A percentile compares a stretch with the other conserved stretches of the same genome.
Conservation (phyloP, 2,113 vertebrate species). For the Gymnarchus niloticus region DNA sequence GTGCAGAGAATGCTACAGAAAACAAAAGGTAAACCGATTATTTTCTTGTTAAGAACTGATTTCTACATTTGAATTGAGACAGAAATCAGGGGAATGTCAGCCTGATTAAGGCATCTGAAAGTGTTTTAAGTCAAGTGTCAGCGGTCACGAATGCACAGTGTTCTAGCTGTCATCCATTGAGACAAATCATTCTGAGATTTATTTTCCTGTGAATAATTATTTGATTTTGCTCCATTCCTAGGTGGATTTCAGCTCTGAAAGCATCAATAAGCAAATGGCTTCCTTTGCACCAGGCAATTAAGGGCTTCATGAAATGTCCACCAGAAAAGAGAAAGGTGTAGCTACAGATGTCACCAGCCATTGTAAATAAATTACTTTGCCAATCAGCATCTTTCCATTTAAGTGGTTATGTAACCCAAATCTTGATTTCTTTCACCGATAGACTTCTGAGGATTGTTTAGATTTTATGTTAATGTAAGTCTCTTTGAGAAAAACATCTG, state of each 20-base stretch:
- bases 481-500: not conserved
- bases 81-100: not conserved
- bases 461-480: not conserved
- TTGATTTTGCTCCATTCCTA: constrained; percentile 40
- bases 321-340: constrained; percentile 79
- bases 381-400: not conserved
- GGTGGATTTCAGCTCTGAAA: constrained; percentile 80
- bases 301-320: constrained; percentile 73
- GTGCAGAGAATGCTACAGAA: constrained; percentile 77
- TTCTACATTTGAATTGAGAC: constrained; percentile 2
- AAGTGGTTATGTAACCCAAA: not conserved
- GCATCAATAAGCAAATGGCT: constrained; percentile 81
- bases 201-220: not conserved
- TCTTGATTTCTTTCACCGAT: not conserved
- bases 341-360: constrained; percentile 30
- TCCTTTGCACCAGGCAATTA: constrained; percentile 75
- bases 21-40: constrained; percentile 70
- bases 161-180: not conserved
- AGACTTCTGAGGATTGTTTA: not conserved
- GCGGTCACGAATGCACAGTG: not conserved
- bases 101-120: not conserved
- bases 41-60: not conserved
- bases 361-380: not conserved
- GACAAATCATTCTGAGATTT: not conserved
- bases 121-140: not conserved